phyloP scores from a whole-genome alignment of 2,113 vertebrate species.

The Oreochromis spilurus region DNA sequence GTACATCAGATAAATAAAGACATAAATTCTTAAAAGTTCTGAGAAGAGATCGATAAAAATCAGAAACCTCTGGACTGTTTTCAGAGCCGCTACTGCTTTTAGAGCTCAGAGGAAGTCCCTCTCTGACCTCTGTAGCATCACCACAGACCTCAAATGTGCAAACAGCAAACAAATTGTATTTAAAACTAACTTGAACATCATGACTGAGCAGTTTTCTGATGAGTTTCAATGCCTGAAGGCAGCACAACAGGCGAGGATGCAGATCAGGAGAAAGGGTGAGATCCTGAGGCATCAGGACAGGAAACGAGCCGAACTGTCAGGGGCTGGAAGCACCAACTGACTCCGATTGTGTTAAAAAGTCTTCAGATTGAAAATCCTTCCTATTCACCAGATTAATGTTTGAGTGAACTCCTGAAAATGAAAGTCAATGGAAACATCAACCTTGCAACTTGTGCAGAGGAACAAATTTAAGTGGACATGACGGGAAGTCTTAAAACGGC shows the following conservation, averaged over 20 bases:
- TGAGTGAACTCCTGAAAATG: background rate
- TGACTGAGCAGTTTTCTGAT: too few species aligned
- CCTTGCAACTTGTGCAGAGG: background rate
- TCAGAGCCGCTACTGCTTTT: background rate
- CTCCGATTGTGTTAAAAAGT: rapidly evolving
- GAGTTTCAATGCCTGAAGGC: background rate
- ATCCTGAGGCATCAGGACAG: background rate
- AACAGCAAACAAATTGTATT: background rate
- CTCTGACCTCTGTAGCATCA: background rate
- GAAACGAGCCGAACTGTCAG: rapidly evolving
- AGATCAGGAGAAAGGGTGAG: rapidly evolving
- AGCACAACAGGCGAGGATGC: background rate
- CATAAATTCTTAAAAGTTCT: background rate
- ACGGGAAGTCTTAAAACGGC: background rate
- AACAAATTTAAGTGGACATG: background rate
- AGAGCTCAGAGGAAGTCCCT: background rate
- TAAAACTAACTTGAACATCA: background rate
- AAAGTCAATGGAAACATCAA: background rate
- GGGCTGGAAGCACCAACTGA: background rate
- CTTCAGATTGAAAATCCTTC: rapidly evolving
- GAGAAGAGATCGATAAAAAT: background rate
- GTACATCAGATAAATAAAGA: rapidly evolving
- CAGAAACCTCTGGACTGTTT: background rate
- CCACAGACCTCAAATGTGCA: background rate
- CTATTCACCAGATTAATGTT: rapidly evolving